Evolutionary conservation across 2,113 vertebrate genomes (phyloP), one percentile per base, ranked within the genome.

Genomic region (Rhineura floridana): DNA sequence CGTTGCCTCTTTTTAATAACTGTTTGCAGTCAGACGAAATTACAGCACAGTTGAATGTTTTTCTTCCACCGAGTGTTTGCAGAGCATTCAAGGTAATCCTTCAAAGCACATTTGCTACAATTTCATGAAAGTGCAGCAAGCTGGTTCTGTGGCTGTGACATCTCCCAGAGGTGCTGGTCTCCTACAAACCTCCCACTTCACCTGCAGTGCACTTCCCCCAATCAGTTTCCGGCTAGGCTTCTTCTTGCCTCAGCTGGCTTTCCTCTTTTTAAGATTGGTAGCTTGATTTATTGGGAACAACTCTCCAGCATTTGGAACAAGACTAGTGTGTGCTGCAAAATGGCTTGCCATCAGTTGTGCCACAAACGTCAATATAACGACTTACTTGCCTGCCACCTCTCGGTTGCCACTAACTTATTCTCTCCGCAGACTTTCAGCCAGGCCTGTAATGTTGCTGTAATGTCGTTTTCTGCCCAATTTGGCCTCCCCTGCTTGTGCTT

Each of bases 21-120:
- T 30, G 6, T 36, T 8, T 42, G 9, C 9, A 25, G 69, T 86
- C 63, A 6, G 4, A 46, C 0, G 62, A 73, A 42, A 17, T 39
- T 76, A 80, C 15, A 39, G 52, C 11, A 33, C 0, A 1, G 1
- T 0, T 39, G 55, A 46, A 30, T 42, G 59, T 44, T 55, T 8
- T 15, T 77, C 19, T 52, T 11, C 7, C 33, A 0, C 0, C 30
- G 12, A 67, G 33, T 67, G 63, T 63, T 6, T 77, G 3, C 0
- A 0, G 36, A 1, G 0, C 1, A 10, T 39, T 44, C 21, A 25
- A 48, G 23, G 42, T 65, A 44, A 59, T 28, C 42, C 21, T 79
- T 12, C n/a, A 48, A 83, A 85, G 23, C n/a, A 0, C 9, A 4
- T n/a, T 73, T n/a, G 63, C 3, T 63, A 19, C 9, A n/a, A 48